Base-by-base conservation (phyloP, 1,140 invertebrate species). In the Zaprionus taronus region DNA sequence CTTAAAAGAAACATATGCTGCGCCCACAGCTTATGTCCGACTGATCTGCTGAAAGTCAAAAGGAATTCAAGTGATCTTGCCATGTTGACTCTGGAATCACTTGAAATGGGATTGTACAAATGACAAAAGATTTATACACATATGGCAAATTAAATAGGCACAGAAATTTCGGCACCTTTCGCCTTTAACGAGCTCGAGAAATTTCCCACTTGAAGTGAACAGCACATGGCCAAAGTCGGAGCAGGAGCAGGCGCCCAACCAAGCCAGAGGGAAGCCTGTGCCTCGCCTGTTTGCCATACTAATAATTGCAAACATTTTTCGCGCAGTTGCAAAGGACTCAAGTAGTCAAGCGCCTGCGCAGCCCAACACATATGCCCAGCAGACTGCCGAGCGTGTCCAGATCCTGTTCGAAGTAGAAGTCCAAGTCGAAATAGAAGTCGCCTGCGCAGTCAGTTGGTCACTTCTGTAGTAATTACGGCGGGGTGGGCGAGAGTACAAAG, bases 271-370 rank as follows among this genome's bases (percentile, higher is more conserved):
- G 28, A 31, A 31, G 28, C 28, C 28, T 28, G 26, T 6, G 26
- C 26, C 26, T 28, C 26, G 76, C 41, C 84, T 87, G 85, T 84
- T 89, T 89, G 56, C 66, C 51, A 62, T 77, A 89, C 77, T 89
- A 89, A 89, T 89, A 89, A 89, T 89, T 89, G 85, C 85, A 79
- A 84, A 84, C 49, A 89, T 80, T 86, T 83, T 86, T 86, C 69
- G 83, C 83, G 77, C 77, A 49, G 15, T 12, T 5, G 26, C 9
- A 44, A 12, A 20, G 12, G 14, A 11, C 49, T 49, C 47, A n/a
- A 69, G 49, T 60, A 28, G 6, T 34, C 31, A 34, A 34, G 31
- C 14, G 61, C 22, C 47, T 47, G 49, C 47, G 15, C 15, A 56
- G 17, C n/a, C 38, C 44, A 62, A 71, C 81, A 90, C 84, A 87